phyloP scores from a whole-genome alignment of 1,140 invertebrate species.

The Parasteatoda tepidariorum region DNA sequence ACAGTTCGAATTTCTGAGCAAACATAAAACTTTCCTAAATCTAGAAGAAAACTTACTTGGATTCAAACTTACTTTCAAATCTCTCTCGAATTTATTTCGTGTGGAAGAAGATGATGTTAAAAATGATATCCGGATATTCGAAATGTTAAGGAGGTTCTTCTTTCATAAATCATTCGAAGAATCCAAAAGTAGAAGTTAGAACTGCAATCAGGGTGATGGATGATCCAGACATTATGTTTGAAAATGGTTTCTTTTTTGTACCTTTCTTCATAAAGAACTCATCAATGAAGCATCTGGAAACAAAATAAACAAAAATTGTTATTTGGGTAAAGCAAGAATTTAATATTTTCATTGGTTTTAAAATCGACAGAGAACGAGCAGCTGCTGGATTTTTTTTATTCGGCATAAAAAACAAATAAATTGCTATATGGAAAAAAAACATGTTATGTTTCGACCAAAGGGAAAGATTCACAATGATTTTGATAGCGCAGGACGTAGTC shows the following conservation, averaged over 20 bases:
- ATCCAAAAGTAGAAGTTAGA: slow-evolving; percentile 21
- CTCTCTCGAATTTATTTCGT: neutral
- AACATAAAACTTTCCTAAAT: too few species aligned
- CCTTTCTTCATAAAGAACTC: neutral
- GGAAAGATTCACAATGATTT: too few species aligned
- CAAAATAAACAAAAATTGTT: slow-evolving; percentile 39
- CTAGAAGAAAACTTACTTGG: too few species aligned
- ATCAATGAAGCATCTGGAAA: slow-evolving; percentile 18
- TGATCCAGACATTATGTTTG: neutral
- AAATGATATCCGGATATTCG: slow-evolving; percentile 14
- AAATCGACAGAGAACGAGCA: too few species aligned
- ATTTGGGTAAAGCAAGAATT: slow-evolving; percentile 29
- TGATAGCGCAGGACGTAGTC: too few species aligned
- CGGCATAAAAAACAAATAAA: too few species aligned
- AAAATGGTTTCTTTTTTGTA: slow-evolving; percentile 15
- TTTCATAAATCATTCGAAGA: slow-evolving; percentile 41
- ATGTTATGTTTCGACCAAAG: too few species aligned
- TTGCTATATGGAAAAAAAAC: too few species aligned
- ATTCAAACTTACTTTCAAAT: neutral
- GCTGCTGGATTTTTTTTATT: too few species aligned
- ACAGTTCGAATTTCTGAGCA: too few species aligned
- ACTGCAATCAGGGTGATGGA: slow-evolving; percentile 42
- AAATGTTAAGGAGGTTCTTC: slow-evolving; percentile 40
- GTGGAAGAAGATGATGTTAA: neutral
- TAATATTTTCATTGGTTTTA: too few species aligned